Conservation (phyloP, 92 coral and sea anemone genomes). For the Zoanthus sociatus region DNA sequence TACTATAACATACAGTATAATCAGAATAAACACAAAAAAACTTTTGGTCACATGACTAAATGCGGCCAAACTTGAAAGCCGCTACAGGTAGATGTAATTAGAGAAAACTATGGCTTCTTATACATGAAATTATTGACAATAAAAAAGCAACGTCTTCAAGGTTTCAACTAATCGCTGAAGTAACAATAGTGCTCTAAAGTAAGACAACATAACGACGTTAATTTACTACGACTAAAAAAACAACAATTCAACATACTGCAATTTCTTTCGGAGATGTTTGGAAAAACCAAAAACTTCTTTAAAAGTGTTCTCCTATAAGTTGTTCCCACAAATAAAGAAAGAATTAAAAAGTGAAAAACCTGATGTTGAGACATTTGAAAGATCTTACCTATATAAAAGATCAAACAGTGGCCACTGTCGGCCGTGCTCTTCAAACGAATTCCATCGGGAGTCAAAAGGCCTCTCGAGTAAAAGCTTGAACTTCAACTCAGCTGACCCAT, state of each 20-base stretch:
- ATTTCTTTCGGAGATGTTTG: neutral
- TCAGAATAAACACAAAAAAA: neutral
- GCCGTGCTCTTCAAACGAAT: conserved; percentile 4
- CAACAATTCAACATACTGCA: neutral
- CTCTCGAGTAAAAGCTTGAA: neutral
- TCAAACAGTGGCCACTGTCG: neutral
- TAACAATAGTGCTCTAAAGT: neutral
- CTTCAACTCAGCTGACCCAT: conserved; percentile 7
- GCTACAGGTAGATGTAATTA: conserved; percentile 10
- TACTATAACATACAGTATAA: neutral
- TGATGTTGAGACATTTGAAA: neutral
- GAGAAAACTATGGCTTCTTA: neutral
- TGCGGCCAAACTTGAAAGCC: conserved; percentile 27
- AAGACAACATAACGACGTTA: neutral
- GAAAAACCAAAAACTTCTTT: neutral
- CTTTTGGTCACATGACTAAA: neutral
- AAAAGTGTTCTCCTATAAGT: neutral
- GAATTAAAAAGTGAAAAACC: neutral
- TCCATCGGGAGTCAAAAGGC: conserved; percentile 17
- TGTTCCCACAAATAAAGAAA: neutral
- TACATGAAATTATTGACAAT: neutral
- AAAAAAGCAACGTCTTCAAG: neutral
- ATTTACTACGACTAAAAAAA: neutral
- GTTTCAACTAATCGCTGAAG: neutral
- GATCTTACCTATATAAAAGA: conserved; percentile 28